Evolutionary conservation across 2,113 vertebrate species (phyloP).

Genomic region (Prietella phreatophila): DNA sequence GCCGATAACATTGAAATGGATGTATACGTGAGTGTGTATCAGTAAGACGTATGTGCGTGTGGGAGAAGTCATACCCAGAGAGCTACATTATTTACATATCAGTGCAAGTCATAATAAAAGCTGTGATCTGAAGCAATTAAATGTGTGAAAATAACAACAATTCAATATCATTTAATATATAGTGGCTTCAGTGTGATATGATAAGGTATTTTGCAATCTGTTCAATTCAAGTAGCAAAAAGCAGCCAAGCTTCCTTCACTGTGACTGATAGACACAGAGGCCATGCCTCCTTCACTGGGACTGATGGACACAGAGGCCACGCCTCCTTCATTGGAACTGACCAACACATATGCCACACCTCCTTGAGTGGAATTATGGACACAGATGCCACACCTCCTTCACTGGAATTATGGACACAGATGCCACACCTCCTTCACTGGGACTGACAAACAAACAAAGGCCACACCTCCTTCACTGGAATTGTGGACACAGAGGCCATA

Average conservation of each 20-base stretch:
- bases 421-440: background rate
- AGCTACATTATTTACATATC: slow-evolving; percentile 1
- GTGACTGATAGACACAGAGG: background rate
- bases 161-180: background rate
- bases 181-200: background rate
- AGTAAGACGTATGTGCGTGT: background rate
- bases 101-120: background rate
- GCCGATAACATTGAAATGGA: background rate
- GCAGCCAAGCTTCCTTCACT: background rate
- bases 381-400: background rate
- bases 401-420: background rate
- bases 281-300: background rate
- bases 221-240: background rate
- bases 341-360: background rate
- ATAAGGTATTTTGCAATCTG: background rate
- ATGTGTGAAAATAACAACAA: background rate
- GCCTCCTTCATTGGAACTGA: background rate
- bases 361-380: background rate
- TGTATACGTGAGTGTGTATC: background rate
- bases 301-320: background rate
- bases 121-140: background rate
- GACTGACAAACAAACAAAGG: background rate
- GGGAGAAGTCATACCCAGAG: background rate
- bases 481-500: background rate
- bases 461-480: background rate